Evolutionary conservation across 1,140 invertebrate species (phyloP).

Genomic region (Delia radicum): DNA sequence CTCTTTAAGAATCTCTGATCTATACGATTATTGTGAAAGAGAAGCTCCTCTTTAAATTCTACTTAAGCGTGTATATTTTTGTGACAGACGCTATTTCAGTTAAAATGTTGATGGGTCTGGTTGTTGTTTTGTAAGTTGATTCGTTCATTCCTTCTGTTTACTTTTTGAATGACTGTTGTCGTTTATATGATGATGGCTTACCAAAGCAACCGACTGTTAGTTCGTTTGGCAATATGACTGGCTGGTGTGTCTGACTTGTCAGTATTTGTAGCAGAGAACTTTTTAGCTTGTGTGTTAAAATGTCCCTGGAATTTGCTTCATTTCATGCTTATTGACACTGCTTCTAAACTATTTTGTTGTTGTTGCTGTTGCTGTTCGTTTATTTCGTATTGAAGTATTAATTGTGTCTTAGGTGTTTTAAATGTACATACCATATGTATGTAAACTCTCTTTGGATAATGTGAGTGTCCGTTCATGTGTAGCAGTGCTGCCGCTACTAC

Average conservation of each 20-base stretch:
- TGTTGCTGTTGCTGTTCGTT: not conserved
- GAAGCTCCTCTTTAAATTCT: not conserved
- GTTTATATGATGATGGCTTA: not conserved
- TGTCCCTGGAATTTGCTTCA: not conserved
- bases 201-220: not conserved
- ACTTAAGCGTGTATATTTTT: not conserved
- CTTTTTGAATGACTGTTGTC: not conserved
- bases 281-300: not conserved
- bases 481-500: too few species aligned
- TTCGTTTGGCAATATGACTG: not conserved
- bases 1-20: too few species aligned
- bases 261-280: not conserved
- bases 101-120: not conserved
- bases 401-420: not conserved
- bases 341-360: not conserved
- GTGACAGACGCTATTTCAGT: not conserved
- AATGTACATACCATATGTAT: too few species aligned
- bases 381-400: not conserved
- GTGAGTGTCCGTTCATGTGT: too few species aligned
- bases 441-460: too few species aligned
- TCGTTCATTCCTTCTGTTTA: too few species aligned
- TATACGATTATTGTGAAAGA: constrained; percentile 6
- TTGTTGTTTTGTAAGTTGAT: too few species aligned
- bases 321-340: constrained; percentile 4
- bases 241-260: not conserved